Evolutionary conservation across 1,140 invertebrate species (phyloP).

Genomic region (Eupristina koningsbergeri): DNA sequence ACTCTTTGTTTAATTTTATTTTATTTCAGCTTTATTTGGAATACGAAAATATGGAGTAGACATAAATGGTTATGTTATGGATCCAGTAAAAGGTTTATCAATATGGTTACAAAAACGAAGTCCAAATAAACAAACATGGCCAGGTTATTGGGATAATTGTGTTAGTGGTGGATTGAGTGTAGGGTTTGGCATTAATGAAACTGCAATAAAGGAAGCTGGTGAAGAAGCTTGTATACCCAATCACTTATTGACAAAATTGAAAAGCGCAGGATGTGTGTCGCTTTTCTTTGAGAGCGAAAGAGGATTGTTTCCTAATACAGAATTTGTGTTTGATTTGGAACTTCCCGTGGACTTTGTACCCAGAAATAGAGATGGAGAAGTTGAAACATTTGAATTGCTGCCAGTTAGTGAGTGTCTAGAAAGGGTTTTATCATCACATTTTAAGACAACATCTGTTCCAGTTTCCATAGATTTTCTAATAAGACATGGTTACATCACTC

Average conservation of each 20-base stretch:
- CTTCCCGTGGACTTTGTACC: conserved; percentile 91
- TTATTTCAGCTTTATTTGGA: conserved; percentile 84
- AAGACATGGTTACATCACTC: conserved; percentile 88
- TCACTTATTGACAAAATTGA: conserved; percentile 82
- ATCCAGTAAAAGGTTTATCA: conserved; percentile 87
- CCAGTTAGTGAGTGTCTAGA: conserved; percentile 86
- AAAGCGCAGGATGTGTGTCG: conserved; percentile 88
- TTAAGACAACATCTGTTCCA: conserved; percentile 93
- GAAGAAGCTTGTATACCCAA: conserved; percentile 92
- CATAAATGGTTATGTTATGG: conserved; percentile 92
- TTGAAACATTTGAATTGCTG: conserved; percentile 89
- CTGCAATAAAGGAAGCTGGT: conserved; percentile 92
- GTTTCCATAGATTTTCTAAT: conserved; percentile 93
- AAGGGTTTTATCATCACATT: conserved; percentile 85
- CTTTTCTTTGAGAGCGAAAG: conserved; percentile 93
- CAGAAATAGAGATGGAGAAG: conserved; percentile 92
- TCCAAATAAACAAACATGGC: conserved; percentile 94
- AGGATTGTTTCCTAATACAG: conserved; percentile 93
- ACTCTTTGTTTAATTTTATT: background rate
- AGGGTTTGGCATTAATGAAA: conserved; percentile 89
- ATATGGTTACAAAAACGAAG: conserved; percentile 95
- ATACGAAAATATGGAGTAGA: conserved; percentile 94
- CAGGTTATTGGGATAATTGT: conserved; percentile 96
- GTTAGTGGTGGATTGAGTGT: conserved; percentile 93
- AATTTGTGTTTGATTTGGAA: conserved; percentile 96